phyloP scores from a whole-genome alignment of 2,113 vertebrate species.

The Choloepus hoffmanni region DNA sequence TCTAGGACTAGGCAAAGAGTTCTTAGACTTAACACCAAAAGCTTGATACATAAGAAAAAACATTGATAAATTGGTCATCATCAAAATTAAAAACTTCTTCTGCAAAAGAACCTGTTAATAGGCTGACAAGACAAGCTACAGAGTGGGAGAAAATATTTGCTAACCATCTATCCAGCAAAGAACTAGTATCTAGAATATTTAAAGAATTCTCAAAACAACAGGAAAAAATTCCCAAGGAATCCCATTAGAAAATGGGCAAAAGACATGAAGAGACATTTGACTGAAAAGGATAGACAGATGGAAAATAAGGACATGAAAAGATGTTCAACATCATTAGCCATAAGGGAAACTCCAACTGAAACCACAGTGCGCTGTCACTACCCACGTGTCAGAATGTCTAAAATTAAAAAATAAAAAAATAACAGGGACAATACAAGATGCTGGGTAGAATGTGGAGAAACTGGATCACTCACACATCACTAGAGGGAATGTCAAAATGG shows the following conservation, averaged over 20 bases:
- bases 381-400: background rate
- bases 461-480: no score
- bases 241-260: background rate
- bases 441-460: background rate
- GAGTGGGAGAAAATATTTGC: background rate
- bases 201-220: background rate
- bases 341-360: background rate
- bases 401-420: background rate
- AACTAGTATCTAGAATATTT: background rate
- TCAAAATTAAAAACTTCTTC: background rate
- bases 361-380: background rate
- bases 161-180: background rate
- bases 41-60: background rate
- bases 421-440: background rate
- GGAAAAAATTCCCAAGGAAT: background rate
- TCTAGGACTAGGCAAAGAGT: background rate
- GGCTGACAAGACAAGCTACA: background rate
- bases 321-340: background rate
- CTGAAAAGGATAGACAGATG: background rate
- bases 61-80: background rate
- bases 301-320: background rate
- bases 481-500: background rate
- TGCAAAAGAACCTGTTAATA: background rate
- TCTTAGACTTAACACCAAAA: slow-evolving; percentile 7
- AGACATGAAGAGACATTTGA: background rate